Percentiles rank a stretch among this genome's conserved stretches.
phyloP scores from a whole-genome alignment of 2,797 vertebrate species.

The Chromis chromis region DNA sequence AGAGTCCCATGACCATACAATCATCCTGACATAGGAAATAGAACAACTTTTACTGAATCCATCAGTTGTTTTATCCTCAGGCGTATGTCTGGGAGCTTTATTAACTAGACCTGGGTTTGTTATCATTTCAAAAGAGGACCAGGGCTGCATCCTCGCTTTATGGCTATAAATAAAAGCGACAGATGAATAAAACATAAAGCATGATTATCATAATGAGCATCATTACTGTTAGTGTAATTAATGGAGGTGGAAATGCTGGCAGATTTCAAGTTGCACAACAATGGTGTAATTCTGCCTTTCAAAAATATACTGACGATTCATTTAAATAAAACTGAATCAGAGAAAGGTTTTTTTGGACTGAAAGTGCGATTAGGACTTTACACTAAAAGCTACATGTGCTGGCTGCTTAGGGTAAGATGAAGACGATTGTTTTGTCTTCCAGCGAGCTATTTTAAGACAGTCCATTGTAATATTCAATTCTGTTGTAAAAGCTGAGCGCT shows the following conservation, averaged over 20 bases:
- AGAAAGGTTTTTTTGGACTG: not conserved
- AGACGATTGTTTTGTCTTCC: slow-evolving; percentile 7
- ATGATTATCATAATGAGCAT: slow-evolving; percentile 48
- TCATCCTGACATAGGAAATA: not conserved
- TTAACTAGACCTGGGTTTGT: not conserved
- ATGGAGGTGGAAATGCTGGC: not conserved
- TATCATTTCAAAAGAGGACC: slow-evolving; percentile 35
- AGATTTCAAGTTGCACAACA: slow-evolving; percentile 1
- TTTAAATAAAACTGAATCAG: not conserved
- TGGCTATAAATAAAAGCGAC: slow-evolving; percentile 39
- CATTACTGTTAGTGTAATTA: slow-evolving; percentile 18
- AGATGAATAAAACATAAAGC: slow-evolving; percentile 54
- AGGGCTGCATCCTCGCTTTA: slow-evolving; percentile 1
- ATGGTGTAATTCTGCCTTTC: not conserved
- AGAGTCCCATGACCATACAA: too few relatives aligned
- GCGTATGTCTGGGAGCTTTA: not conserved
- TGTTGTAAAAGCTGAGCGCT: slow-evolving; percentile 21
- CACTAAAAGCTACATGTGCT: not conserved
- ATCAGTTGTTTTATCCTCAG: not conserved
- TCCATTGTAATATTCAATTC: slow-evolving; percentile 47
- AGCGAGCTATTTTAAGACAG: slow-evolving; percentile 49
- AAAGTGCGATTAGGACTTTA: not conserved
- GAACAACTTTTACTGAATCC: not conserved
- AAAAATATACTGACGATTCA: not conserved
- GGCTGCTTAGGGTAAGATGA: not conserved